Conservation (phyloP, 2,888 invertebrate species). For the Dryocosmus kuriphilus region DNA sequence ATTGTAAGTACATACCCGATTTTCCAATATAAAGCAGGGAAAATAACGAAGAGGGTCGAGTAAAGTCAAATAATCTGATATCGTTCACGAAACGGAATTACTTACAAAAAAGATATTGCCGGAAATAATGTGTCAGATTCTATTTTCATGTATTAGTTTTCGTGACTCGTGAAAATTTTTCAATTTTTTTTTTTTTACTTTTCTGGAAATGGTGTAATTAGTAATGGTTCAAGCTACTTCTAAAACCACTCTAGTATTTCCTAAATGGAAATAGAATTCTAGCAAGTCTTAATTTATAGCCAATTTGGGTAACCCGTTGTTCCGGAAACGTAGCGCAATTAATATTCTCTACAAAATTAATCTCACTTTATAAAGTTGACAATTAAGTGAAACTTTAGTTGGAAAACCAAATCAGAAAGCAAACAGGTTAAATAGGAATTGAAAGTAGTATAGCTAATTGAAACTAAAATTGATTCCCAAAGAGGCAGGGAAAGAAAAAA, state of each 20-base stretch:
- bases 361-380: not conserved
- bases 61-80: conserved; percentile 9
- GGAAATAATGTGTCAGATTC: not conserved
- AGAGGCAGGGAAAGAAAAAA: not conserved
- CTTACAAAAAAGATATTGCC: not conserved
- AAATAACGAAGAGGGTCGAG: conserved; percentile 6
- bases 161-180: not conserved
- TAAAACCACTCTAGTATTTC: not conserved
- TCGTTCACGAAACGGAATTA: not conserved
- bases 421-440: not conserved
- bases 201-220: too few species aligned
- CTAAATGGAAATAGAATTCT: not conserved
- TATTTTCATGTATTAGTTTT: not conserved
- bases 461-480: not conserved
- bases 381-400: not conserved
- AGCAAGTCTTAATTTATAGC: not conserved
- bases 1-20: conserved; percentile 25
- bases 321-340: not conserved
- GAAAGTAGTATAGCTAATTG: too few species aligned
- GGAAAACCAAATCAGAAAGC: too few species aligned
- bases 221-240: not conserved
- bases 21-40: conserved; percentile 11
- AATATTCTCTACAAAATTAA: conserved; percentile 7
- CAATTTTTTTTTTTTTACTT: not conserved
- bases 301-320: not conserved